Evolutionary conservation across 2,888 invertebrate species (phyloP).

Genomic region (Bombylius major): DNA sequence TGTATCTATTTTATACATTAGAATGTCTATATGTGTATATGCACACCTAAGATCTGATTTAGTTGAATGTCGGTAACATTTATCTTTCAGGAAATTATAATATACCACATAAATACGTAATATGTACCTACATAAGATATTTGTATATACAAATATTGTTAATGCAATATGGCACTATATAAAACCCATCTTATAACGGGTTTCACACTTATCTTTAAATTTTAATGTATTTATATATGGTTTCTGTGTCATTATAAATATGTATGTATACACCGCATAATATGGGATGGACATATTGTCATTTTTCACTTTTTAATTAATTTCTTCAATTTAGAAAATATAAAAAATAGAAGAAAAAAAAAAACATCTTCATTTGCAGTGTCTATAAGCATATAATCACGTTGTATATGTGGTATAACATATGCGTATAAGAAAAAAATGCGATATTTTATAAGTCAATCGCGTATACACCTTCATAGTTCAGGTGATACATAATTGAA

Average conservation of each 20-base stretch:
- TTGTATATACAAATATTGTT: too few species aligned
- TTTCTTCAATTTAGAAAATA: not conserved
- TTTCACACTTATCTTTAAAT: constrained; percentile 3
- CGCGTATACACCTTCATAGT: too few species aligned
- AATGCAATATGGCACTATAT: not conserved
- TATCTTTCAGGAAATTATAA: constrained; percentile 3
- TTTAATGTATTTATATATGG: not conserved
- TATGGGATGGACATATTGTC: not conserved
- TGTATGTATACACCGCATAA: not conserved
- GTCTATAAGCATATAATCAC: not conserved
- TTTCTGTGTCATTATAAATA: not conserved
- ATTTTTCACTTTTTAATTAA: not conserved
- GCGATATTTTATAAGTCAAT: too few species aligned
- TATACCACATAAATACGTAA: not conserved
- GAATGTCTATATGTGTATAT: not conserved
- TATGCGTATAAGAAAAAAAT: too few species aligned
- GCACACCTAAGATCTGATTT: not conserved
- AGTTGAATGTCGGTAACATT: constrained; percentile 1
- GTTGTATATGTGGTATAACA: too few species aligned
- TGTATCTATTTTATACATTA: too few species aligned
- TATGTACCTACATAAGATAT: too few species aligned
- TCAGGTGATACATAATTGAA: too few species aligned
- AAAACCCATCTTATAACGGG: constrained; percentile 1
- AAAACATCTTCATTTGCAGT: not conserved
- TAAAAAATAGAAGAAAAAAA: not conserved